These are phyloP conservation scores for Ormia ochracea DNA, from an alignment of 2,888 invertebrate species.

Conservation along the genomic window DNA sequence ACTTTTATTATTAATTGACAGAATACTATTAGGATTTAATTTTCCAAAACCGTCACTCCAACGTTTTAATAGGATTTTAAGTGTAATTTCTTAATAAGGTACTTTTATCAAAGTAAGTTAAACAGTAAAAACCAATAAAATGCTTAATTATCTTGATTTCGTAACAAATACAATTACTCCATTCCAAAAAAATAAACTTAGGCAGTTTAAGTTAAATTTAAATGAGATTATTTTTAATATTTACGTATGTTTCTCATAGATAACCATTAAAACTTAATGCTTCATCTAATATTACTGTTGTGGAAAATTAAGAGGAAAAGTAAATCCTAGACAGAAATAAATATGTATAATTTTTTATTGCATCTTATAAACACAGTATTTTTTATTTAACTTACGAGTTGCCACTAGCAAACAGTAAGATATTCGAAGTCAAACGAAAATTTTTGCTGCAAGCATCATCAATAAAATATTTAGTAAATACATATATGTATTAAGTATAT, in stretches of 20 bases:
- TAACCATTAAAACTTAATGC: slow-evolving; percentile 2
- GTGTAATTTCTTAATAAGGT: not conserved
- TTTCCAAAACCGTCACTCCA: slow-evolving; percentile 3
- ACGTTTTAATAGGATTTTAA: slow-evolving; percentile 29
- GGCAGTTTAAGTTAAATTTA: not conserved
- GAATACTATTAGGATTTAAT: too few species aligned
- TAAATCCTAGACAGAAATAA: slow-evolving; percentile 47
- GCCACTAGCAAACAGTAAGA: too few species aligned
- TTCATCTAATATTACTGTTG: slow-evolving; percentile 7
- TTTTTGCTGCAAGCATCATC: too few species aligned
- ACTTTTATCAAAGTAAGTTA: slow-evolving; percentile 46
- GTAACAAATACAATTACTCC: slow-evolving; percentile 21
- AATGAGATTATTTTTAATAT: slow-evolving; percentile 10
- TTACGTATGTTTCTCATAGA: slow-evolving; percentile 4
- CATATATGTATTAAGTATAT: too few species aligned
- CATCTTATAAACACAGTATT: not conserved
- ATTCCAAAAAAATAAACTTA: slow-evolving; percentile 34
- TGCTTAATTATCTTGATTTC: slow-evolving; percentile 43
- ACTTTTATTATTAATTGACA: not conserved
- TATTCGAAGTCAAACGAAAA: too few species aligned
- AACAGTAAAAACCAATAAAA: slow-evolving; percentile 18
- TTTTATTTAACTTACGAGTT: not conserved
- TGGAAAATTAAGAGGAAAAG: not conserved
- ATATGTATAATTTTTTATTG: slow-evolving; percentile 55
- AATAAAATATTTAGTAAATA: too few species aligned